phyloP scores from a whole-genome alignment of 2,113 vertebrate genomes.

The Urocolius indicus region DNA sequence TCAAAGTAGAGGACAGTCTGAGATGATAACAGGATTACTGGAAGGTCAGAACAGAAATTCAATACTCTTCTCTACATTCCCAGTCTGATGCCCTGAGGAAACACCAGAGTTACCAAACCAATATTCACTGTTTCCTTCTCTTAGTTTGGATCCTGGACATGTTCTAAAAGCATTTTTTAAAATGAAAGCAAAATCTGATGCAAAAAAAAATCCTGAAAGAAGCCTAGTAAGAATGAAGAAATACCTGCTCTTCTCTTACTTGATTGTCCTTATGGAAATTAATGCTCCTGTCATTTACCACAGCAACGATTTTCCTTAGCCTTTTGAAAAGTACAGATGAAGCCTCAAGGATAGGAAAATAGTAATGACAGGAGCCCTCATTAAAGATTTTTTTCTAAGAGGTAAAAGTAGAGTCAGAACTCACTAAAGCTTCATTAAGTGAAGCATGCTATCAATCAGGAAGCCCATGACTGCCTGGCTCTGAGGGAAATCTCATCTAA shows the following conservation, averaged over 20 bases:
- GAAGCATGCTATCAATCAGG: not conserved
- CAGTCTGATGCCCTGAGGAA: not conserved
- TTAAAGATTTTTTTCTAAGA: not conserved
- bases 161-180: not conserved
- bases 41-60: not conserved
- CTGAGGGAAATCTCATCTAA: not conserved
- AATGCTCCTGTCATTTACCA: not conserved
- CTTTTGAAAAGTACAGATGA: not conserved
- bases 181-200: not conserved
- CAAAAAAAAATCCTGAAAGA: not conserved
- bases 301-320: not conserved
- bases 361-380: not conserved
- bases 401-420: not conserved
- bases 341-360: not conserved
- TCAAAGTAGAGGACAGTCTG: not conserved
- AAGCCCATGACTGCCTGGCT: not conserved
- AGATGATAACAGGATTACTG: not conserved
- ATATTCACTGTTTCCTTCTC: not conserved
- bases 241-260: not conserved
- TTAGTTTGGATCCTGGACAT: not conserved
- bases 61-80: not conserved
- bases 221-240: not conserved
- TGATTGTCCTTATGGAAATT: not conserved
- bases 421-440: not conserved
- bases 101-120: not conserved